phyloP scores from a whole-genome alignment of 2,797 vertebrate species.

The Anolis apletophallus region DNA sequence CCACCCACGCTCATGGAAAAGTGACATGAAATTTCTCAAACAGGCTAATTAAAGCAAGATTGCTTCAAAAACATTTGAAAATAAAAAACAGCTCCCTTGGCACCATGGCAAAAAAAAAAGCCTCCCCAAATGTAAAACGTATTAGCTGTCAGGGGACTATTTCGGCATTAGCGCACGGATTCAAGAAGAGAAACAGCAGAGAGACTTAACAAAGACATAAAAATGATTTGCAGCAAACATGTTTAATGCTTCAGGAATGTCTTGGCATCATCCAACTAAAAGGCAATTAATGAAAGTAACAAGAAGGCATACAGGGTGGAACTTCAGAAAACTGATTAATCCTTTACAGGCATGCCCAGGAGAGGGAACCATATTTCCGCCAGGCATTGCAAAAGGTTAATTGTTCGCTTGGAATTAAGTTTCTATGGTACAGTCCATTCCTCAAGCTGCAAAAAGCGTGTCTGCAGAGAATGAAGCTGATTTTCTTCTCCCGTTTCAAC shows the following conservation, averaged over 20 bases:
- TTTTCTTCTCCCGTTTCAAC: conserved; percentile 66
- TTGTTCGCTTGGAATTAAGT: conserved; percentile 59
- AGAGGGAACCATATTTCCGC: conserved; percentile 69
- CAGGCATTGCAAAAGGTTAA: conserved; percentile 75
- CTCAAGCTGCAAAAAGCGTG: conserved; percentile 50
- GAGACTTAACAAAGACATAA: conserved; percentile 77
- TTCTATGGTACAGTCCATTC: conserved; percentile 23
- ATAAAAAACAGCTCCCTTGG: conserved; percentile 77
- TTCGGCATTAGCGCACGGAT: conserved; percentile 53
- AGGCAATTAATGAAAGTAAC: conserved; percentile 62
- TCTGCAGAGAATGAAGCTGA: conserved; percentile 32
- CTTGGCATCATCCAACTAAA: conserved; percentile 76
- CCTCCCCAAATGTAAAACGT: conserved; percentile 59
- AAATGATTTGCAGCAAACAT: conserved; percentile 75
- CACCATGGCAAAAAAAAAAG: conserved; percentile 44
- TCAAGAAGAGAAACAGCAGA: conserved; percentile 43
- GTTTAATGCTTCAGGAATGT: conserved; percentile 78
- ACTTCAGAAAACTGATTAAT: conserved; percentile 77
- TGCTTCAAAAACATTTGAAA: conserved; percentile 72
- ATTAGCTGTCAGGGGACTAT: conserved; percentile 63
- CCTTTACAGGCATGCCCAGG: conserved; percentile 70
- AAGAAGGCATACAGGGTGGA: conserved; percentile 58
- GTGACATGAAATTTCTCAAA: conserved; percentile 78
- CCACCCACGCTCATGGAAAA: conserved; percentile 80
- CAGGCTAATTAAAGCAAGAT: conserved; percentile 77